phyloP scores from a whole-genome alignment of 2,113 vertebrate genomes.

The Scomber scombrus region DNA sequence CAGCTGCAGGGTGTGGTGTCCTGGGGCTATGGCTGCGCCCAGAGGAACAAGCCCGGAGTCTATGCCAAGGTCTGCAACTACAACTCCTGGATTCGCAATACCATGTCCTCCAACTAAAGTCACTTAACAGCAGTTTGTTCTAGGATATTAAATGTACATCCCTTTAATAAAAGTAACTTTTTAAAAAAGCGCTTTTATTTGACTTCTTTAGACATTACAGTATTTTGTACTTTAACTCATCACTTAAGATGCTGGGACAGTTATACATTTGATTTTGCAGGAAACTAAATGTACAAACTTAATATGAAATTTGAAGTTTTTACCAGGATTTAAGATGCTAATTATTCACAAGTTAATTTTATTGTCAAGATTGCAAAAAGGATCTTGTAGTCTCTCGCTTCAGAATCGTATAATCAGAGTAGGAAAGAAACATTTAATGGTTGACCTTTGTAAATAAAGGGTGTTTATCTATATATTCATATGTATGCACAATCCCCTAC shows the following conservation, averaged over 20 bases:
- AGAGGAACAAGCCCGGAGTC: slow-evolving; percentile 85
- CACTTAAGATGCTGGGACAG: neutral
- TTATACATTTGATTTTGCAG: too few species aligned
- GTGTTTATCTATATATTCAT: neutral
- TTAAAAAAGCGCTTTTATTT: neutral
- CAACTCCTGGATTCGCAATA: slow-evolving; percentile 82
- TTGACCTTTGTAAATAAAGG: neutral
- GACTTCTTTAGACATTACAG: neutral
- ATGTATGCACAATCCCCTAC: neutral
- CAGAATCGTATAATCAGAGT: neutral
- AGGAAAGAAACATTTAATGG: neutral
- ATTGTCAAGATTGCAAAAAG: too few species aligned
- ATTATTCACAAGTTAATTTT: neutral
- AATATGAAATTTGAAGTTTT: neutral
- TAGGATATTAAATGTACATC: neutral
- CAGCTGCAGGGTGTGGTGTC: slow-evolving; percentile 90
- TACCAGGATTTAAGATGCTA: too few species aligned
- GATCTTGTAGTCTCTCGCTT: too few species aligned
- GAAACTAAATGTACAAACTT: neutral
- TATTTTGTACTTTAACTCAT: neutral
- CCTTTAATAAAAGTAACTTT: slow-evolving; percentile 1
- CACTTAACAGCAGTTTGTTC: neutral
- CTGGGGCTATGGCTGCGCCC: slow-evolving; percentile 90
- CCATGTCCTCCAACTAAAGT: slow-evolving; percentile 78
- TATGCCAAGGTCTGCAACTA: slow-evolving; percentile 90